Conservation (phyloP, 1,140 invertebrate genomes). For the Uloborus diversus region DNA sequence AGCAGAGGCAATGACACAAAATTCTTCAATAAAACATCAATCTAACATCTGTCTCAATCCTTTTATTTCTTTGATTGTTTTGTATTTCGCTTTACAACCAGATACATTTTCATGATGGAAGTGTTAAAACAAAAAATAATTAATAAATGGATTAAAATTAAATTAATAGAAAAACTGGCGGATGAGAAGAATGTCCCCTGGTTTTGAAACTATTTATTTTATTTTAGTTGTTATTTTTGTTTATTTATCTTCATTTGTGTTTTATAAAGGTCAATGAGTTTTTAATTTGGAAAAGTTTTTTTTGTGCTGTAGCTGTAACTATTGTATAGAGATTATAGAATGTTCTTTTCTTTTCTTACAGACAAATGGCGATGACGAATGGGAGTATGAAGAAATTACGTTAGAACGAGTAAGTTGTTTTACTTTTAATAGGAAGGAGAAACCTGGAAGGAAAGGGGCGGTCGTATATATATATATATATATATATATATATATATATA, state of each 20-base stretch:
- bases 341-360: neutral
- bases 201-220: neutral
- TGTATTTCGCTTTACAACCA: no score
- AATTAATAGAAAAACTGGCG: no score
- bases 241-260: neutral
- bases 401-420: constrained; percentile 71
- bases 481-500: neutral
- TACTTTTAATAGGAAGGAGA: no score
- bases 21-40: no score
- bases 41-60: no score
- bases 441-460: neutral
- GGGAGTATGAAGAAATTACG: constrained; percentile 85
- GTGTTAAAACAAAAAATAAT: no score
- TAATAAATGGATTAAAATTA: no score
- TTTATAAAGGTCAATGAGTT: neutral
- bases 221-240: no score
- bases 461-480: neutral
- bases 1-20: no score
- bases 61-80: no score
- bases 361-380: constrained; percentile 76
- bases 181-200: no score
- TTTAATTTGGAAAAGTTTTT: neutral
- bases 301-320: neutral
- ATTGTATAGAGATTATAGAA: neutral
- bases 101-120: no score